phyloP scores from a whole-genome alignment of 1,140 invertebrate species.

The Stegodyphus dumicola region DNA sequence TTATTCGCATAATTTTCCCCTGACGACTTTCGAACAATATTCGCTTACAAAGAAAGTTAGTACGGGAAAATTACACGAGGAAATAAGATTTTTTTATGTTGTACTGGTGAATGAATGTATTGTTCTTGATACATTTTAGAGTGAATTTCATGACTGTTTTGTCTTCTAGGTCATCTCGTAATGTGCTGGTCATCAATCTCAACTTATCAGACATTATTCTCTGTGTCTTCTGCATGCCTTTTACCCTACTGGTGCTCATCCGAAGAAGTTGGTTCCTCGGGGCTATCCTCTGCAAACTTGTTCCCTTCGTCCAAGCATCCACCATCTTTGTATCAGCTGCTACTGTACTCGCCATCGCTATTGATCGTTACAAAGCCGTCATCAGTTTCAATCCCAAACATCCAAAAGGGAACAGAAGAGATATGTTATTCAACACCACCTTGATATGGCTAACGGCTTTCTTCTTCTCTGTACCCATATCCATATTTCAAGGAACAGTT shows the following conservation, averaged over 20 bases:
- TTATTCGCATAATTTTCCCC: no score
- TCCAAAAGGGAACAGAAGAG: slow-evolving; percentile 12
- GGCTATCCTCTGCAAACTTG: slow-evolving; percentile 73
- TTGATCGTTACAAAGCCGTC: slow-evolving; percentile 66
- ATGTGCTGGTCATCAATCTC: slow-evolving; percentile 68
- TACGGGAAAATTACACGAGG: neutral
- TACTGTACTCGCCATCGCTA: slow-evolving; percentile 74
- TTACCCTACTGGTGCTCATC: slow-evolving; percentile 71
- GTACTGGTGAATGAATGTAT: neutral
- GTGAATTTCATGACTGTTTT: neutral
- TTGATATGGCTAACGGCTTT: slow-evolving; percentile 72
- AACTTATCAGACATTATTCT: slow-evolving; percentile 74
- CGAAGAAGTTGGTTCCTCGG: slow-evolving; percentile 68
- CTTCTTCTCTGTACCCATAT: slow-evolving; percentile 70
- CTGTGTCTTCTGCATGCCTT: slow-evolving; percentile 62
- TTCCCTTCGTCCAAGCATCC: no score
- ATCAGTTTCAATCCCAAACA: slow-evolving; percentile 47
- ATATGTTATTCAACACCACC: slow-evolving; percentile 64
- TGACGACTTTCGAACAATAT: no score
- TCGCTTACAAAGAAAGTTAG: no score
- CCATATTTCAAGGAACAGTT: slow-evolving; percentile 70
- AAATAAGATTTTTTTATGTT: neutral
- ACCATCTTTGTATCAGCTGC: slow-evolving; percentile 68
- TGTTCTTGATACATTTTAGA: neutral
- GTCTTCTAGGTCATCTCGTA: slow-evolving; percentile 11